Evolutionary conservation across 2,888 invertebrate genomes (phyloP), one percentile per base, ranked within the genome.

Genomic region (Mesochorus sp.): DNA sequence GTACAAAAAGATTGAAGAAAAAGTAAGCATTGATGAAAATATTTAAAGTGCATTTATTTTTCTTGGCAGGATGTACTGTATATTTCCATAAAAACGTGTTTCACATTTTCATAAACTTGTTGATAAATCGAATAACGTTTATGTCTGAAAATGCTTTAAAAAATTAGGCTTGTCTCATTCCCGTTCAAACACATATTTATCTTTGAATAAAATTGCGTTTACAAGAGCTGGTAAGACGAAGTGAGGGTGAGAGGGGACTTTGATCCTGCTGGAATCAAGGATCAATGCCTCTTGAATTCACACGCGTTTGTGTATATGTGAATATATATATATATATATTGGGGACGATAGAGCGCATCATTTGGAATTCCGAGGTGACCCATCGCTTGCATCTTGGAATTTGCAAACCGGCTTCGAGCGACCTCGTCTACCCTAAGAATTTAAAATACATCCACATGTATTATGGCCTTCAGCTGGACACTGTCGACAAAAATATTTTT

Each of bases 361-460:
- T 77, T 77, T 62, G 67, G 73, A 47, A 77, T 77, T 77, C 73
- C 67, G 47, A 19, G 47, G 55, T 55, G 72, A 62, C 26, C 61
- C 37, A 72, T 62, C 47, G 76, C 64, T 57, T 57, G 73, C 73
- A 68, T 67, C 77, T 39, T 19, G 57, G 68, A 73, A 73, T 77
- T n/a, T 34, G 73, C 39, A 77, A 77, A 77, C 77, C 73, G 77
- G 77, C 73, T 73, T 42, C 10, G 37, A 6, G 31, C 73, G 53
- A 68, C 73, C 68, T 77, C 68, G 73, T 55, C 73, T 42, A 39
- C 68, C 66, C 49, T 31, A 51, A 55, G 77, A 68, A 73, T 73
- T 34, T 55, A 57, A 62, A 67, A 73, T 62, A 49, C 19, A n/a
- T n/a, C n/a, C n/a, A 14, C 37, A 1, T 14, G 31, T 59, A 39